These are phyloP conservation scores for Microctenopoma lineatum DNA, from an alignment of 2,797 vertebrate species.

Conservation along the genomic window DNA sequence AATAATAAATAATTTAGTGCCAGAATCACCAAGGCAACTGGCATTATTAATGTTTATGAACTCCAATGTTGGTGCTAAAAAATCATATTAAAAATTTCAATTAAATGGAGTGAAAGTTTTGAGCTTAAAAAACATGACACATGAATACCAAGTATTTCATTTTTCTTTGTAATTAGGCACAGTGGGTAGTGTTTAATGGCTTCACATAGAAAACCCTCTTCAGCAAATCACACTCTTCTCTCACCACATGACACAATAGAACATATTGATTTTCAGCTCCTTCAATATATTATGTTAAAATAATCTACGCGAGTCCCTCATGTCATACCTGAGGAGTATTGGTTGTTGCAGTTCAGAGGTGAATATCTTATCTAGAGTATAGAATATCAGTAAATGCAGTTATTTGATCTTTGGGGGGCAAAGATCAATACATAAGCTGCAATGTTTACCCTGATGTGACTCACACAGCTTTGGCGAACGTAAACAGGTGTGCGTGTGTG, in stretches of 20 bases:
- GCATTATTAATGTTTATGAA: neutral
- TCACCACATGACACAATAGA: neutral
- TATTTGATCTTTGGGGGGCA: slow-evolving; percentile 50
- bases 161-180: slow-evolving; percentile 54
- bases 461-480: slow-evolving; percentile 50
- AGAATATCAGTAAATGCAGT: slow-evolving; percentile 49
- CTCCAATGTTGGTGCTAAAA: neutral
- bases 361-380: slow-evolving; percentile 18
- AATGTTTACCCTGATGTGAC: slow-evolving; percentile 53
- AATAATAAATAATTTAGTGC: neutral
- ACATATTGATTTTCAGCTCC: slow-evolving; percentile 9
- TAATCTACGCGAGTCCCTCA: neutral
- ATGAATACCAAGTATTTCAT: slow-evolving; percentile 42
- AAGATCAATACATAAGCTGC: slow-evolving; percentile 56
- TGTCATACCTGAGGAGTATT: slow-evolving; percentile 11
- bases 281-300: neutral
- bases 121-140: slow-evolving; percentile 13
- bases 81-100: slow-evolving; percentile 4
- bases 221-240: slow-evolving; percentile 29
- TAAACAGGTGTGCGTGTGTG: slow-evolving; percentile 46
- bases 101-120: slow-evolving; percentile 37
- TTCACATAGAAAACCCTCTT: slow-evolving; percentile 21
- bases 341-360: slow-evolving; percentile 13
- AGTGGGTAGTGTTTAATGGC: slow-evolving; percentile 20
- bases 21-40: neutral